Evolutionary conservation across 1,140 invertebrate species (phyloP).

Genomic region (Lucilia sericata): DNA sequence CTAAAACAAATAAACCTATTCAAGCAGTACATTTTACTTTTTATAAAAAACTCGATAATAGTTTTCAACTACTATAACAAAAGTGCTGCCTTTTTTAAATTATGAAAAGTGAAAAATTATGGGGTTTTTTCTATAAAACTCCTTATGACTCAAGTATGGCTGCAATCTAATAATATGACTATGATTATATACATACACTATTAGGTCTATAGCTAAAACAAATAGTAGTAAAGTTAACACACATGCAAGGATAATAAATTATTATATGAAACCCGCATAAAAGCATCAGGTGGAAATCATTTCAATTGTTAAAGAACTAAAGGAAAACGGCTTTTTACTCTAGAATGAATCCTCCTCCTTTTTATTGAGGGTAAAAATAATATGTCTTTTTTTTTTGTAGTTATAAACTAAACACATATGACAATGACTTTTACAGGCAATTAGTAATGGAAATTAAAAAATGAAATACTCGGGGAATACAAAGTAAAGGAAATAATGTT

Average conservation of each 20-base stretch:
- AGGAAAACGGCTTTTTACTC: not conserved
- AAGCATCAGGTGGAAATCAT: slow-evolving; percentile 37
- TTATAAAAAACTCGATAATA: not conserved
- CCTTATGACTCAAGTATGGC: not conserved
- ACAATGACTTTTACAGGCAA: slow-evolving; percentile 39
- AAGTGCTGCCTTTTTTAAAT: slow-evolving; percentile 17
- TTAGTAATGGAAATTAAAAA: slow-evolving; percentile 31
- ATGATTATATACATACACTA: no score
- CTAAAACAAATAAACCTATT: slow-evolving; percentile 33
- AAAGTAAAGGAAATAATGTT: slow-evolving; percentile 7
- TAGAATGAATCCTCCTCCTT: not conserved
- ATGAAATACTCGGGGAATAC: not conserved
- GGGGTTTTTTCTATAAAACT: not conserved
- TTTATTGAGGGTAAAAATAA: not conserved
- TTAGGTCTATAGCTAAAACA: not conserved
- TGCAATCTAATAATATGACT: no score
- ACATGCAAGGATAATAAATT: slow-evolving; percentile 39
- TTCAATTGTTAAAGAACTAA: not conserved
- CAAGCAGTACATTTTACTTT: slow-evolving; percentile 2
- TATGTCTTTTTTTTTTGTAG: not conserved
- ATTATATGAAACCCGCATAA: slow-evolving; percentile 36
- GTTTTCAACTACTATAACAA: not conserved
- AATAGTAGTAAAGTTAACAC: not conserved
- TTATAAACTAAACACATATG: slow-evolving; percentile 18
- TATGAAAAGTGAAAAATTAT: slow-evolving; percentile 44